Conservation (phyloP, 2,888 invertebrate genomes). For the Fragum sueziense region DNA sequence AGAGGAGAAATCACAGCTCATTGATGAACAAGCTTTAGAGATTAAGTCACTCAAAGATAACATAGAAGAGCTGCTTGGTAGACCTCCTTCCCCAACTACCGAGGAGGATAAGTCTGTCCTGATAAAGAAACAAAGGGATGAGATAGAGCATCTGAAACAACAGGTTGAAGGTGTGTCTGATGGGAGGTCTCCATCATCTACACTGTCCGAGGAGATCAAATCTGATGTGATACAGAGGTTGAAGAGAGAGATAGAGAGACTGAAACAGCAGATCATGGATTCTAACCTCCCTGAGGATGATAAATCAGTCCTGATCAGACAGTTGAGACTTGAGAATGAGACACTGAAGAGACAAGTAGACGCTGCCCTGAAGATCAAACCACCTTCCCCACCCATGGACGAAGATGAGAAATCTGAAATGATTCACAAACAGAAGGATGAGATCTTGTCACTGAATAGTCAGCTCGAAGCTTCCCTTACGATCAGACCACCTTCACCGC, state of each 20-base stretch:
- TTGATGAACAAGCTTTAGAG: constrained; percentile 47
- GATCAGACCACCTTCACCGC: constrained; percentile 42
- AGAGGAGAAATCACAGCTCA: constrained; percentile 36
- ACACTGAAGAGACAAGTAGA: constrained; percentile 56
- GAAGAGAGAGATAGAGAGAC: constrained; percentile 53
- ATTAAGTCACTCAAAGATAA: constrained; percentile 45
- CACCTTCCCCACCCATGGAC: constrained; percentile 57
- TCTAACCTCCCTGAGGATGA: constrained; percentile 52
- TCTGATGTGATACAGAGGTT: constrained; percentile 51
- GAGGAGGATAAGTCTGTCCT: constrained; percentile 54
- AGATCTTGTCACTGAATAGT: constrained; percentile 48
- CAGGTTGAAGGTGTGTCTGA: constrained; percentile 41
- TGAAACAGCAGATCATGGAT: constrained; percentile 56
- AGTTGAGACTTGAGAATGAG: constrained; percentile 58
- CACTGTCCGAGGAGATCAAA: constrained; percentile 38
- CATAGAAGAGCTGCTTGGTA: constrained; percentile 48
- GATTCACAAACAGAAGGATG: constrained; percentile 51
- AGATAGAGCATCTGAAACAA: constrained; percentile 52
- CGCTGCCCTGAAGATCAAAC: constrained; percentile 57
- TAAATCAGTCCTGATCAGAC: constrained; percentile 50
- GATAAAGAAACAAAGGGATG: constrained; percentile 56
- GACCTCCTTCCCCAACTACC: constrained; percentile 47
- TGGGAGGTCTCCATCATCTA: constrained; percentile 37
- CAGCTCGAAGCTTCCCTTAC: constrained; percentile 40
- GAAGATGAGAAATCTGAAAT: constrained; percentile 52